These are phyloP conservation scores for Pygoscelis adeliae DNA, from an alignment of 2,113 vertebrate species.

Conservation along the genomic window DNA sequence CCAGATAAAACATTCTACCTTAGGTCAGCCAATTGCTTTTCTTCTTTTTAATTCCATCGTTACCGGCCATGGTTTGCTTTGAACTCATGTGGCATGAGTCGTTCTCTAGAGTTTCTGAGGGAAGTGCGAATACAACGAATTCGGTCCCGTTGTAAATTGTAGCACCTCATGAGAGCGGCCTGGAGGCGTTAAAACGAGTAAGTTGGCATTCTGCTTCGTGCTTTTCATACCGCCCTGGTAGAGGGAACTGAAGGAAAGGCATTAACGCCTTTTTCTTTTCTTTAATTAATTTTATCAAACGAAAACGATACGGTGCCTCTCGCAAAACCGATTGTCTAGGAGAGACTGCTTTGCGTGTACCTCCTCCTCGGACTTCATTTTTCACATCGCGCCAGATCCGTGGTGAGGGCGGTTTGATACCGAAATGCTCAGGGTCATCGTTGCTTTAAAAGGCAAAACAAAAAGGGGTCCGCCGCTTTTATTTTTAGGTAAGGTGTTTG, in stretches of 20 bases:
- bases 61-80: not conserved
- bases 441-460: conserved; percentile 45
- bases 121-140: not conserved
- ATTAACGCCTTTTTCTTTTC: not conserved
- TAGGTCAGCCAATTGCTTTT: conserved; percentile 74
- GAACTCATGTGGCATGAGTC: not conserved
- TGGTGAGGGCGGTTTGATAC: not conserved
- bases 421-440: not conserved
- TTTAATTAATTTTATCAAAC: not conserved
- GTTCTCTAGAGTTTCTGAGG: not conserved
- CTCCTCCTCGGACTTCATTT: not conserved
- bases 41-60: not conserved
- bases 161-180: not conserved
- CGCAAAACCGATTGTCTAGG: not conserved
- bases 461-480: conserved; percentile 19
- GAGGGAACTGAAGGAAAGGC: not conserved
- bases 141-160: not conserved
- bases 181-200: not conserved
- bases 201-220: not conserved
- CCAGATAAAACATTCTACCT: conserved; percentile 74
- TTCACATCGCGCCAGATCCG: not conserved
- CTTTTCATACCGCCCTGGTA: not conserved
- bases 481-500: not conserved
- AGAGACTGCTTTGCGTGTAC: not conserved
- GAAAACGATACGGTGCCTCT: not conserved